Base-by-base conservation (phyloP, 2,888 invertebrate genomes). In the Mycalesis mineus region DNA sequence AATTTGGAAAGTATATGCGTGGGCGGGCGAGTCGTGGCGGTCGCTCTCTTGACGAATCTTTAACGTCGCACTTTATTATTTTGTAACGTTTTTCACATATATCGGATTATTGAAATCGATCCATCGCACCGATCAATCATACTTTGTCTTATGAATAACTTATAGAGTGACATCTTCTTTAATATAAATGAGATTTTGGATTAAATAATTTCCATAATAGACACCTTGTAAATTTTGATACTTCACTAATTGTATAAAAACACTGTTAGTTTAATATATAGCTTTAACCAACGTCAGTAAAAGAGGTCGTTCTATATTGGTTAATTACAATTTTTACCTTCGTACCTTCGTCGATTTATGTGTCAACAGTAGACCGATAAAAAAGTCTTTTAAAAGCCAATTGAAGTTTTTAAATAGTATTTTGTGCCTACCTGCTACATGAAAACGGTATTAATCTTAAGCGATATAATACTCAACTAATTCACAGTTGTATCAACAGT, bases 1-100 rank as follows among this genome's bases (percentile, higher is more conserved):
- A 88, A 89, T 89, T 89, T 89, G 88, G 88, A 89, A 89, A 89
- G 88, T 86, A 69, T 57, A 22, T n/a, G 83, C 79, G 89, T 89
- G 82, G 88, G 89, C 88, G 88, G 88, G 82, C 88, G 70, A 80
- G 88, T 85, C 77, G 73, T 63, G 69, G 71, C 77, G 73, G 72
- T 72, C 78, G 80, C 78, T 73, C 75, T 80, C 84, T 81, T 85
- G 84, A 87, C 85, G 85, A 82, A 84, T 87, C 81, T 82, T 81
- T 79, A 69, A 80, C 78, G 80, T 81, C 80, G 81, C 82, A 80
- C 77, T 80, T 80, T 81, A 79, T 69, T 83, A 80, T 82, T 83
- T 83, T 77, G 77, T 78, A 81, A 80, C 79, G 78, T 84, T 80
- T 82, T 79, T 79, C 76, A 81, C 74, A 74, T 61, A 61, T 59